These are phyloP conservation scores for Macrocentrus cingulum DNA, from an alignment of 1,140 invertebrate genomes.

Conservation along the genomic window DNA sequence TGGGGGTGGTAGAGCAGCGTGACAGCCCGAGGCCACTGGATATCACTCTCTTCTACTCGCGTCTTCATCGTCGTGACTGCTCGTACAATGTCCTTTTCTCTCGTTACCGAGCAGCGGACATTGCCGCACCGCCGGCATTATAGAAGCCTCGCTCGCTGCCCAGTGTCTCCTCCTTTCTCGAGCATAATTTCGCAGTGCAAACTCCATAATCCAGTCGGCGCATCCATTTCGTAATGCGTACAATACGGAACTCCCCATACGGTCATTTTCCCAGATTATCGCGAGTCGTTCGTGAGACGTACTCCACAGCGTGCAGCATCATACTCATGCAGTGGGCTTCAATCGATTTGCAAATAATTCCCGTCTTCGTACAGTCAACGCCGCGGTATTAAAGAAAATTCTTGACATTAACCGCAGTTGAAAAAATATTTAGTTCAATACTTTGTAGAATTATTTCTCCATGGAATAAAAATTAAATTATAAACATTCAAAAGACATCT, in stretches of 20 bases:
- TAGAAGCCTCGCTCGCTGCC: constrained; percentile 25
- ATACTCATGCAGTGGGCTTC: too few species aligned
- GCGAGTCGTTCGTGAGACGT: not conserved
- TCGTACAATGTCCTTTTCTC: constrained; percentile 29
- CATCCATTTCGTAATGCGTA: constrained; percentile 46
- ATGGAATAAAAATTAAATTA: too few species aligned
- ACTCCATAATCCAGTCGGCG: constrained; percentile 19
- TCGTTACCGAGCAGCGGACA: constrained; percentile 34
- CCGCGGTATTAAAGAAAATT: too few species aligned
- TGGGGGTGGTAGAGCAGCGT: constrained; percentile 37
- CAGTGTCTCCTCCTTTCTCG: constrained; percentile 14
- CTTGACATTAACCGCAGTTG: too few species aligned
- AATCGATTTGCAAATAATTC: constrained; percentile 11
- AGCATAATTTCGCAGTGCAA: constrained; percentile 42
- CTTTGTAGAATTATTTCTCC: too few species aligned
- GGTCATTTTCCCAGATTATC: constrained; percentile 32
- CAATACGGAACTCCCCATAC: constrained; percentile 15
- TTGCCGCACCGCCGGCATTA: constrained; percentile 42
- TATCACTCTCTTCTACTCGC: constrained; percentile 27
- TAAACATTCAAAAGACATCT: too few species aligned
- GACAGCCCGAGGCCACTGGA: constrained; percentile 41
- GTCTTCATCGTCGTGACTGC: constrained; percentile 29
- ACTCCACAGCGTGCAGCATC: too few species aligned
- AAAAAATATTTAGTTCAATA: too few species aligned
- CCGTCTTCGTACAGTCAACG: too few species aligned